Percentiles rank a stretch among this genome's conserved stretches.
These are phyloP conservation scores for Leucophora obtusa DNA, from an alignment of 2,888 invertebrate species.

Conservation along the genomic window DNA sequence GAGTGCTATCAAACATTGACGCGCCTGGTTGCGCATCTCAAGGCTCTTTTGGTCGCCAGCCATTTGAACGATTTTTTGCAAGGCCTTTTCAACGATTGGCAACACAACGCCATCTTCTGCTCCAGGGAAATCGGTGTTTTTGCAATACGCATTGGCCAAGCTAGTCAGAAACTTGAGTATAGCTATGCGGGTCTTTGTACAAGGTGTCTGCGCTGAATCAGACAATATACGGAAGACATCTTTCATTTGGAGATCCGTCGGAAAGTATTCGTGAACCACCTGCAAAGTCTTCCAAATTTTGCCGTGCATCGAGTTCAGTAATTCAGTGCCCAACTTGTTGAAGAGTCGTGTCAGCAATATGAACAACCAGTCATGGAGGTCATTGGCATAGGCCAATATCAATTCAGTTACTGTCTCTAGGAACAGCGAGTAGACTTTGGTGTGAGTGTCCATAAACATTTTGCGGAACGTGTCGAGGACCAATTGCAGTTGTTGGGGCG, in stretches of 20 bases:
- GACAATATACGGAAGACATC: constrained; percentile 88
- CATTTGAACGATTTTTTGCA: constrained; percentile 86
- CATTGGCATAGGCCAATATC: constrained; percentile 90
- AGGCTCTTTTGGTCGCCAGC: constrained; percentile 84
- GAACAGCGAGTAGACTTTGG: constrained; percentile 95
- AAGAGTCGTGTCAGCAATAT: constrained; percentile 91
- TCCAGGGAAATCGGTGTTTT: constrained; percentile 78
- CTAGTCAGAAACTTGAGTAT: constrained; percentile 87
- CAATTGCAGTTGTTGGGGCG: constrained; percentile 83
- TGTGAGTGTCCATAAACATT: constrained; percentile 98
- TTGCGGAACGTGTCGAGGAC: constrained; percentile 96
- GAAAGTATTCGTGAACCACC: constrained; percentile 85
- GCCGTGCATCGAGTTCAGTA: constrained; percentile 93
- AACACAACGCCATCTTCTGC: constrained; percentile 72
- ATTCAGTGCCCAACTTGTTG: constrained; percentile 93
- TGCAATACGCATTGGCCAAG: constrained; percentile 83
- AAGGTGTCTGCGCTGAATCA: constrained; percentile 96
- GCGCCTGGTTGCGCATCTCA: constrained; percentile 84
- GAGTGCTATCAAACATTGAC: constrained; percentile 88
- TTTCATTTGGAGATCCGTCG: constrained; percentile 83
- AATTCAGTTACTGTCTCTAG: constrained; percentile 95
- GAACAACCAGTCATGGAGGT: constrained; percentile 95
- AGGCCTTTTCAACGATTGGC: constrained; percentile 81
- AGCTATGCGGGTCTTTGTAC: constrained; percentile 87
- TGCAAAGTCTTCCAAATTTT: constrained; percentile 93